Evolutionary conservation across 2,888 invertebrate species (phyloP).

Genomic region (Drosophila mulleri): DNA sequence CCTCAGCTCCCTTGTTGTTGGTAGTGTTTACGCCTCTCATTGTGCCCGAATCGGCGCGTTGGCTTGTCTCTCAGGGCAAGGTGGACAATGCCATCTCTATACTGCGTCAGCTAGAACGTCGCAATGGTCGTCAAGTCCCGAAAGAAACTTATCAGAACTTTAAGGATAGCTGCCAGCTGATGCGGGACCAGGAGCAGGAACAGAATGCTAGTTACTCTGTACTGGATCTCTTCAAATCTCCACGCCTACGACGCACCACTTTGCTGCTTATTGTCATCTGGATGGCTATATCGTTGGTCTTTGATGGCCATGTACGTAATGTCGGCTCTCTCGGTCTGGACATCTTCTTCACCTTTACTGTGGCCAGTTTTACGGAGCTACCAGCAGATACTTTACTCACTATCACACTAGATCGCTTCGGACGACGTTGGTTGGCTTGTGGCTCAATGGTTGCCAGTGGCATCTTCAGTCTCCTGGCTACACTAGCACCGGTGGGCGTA

Average conservation of each 20-base stretch:
- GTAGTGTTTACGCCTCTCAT: constrained; percentile 91
- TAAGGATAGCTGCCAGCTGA: constrained; percentile 87
- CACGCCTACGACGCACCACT: constrained; percentile 91
- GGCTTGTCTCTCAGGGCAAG: constrained; percentile 94
- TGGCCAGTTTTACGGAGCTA: constrained; percentile 93
- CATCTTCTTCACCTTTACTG: constrained; percentile 93
- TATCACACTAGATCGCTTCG: constrained; percentile 90
- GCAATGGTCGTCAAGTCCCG: constrained; percentile 91
- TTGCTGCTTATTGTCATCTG: constrained; percentile 92
- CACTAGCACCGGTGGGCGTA: constrained; percentile 90
- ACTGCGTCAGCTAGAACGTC: constrained; percentile 91
- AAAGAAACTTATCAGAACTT: constrained; percentile 91
- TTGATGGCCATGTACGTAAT: constrained; percentile 95
- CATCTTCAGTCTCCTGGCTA: constrained; percentile 91
- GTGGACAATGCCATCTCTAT: constrained; percentile 92
- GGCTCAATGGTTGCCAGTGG: constrained; percentile 93
- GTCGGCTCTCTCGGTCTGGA: constrained; percentile 93
- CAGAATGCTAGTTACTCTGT: constrained; percentile 91
- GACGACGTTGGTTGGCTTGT: constrained; percentile 93
- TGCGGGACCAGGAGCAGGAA: constrained; percentile 89
- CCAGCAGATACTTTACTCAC: constrained; percentile 94
- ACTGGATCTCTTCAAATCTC: constrained; percentile 92
- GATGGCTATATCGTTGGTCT: constrained; percentile 95
- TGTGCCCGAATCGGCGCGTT: constrained; percentile 94
- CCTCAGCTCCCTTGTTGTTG: constrained; percentile 91